These are phyloP conservation scores for Corbicula japonica DNA, from an alignment of 2,888 invertebrate genomes.

Conservation along the genomic window DNA sequence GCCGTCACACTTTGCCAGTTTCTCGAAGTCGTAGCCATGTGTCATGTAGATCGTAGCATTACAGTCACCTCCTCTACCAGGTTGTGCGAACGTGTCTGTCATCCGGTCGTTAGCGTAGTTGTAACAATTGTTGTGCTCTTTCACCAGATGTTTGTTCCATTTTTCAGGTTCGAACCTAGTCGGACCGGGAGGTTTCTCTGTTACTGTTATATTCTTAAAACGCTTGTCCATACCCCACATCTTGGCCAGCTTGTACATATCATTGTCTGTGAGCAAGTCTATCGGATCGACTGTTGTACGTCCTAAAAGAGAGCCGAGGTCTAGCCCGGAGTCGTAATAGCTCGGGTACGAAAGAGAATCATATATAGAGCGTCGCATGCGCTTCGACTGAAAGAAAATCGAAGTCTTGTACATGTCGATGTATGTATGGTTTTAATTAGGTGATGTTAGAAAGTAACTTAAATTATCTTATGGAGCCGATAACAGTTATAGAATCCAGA, in stretches of 20 bases:
- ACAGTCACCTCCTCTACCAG: constrained; percentile 39
- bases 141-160: constrained; percentile 38
- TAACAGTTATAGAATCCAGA: no score
- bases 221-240: constrained; percentile 28
- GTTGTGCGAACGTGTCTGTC: constrained; percentile 59
- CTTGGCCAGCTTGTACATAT: constrained; percentile 31
- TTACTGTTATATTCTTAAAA: constrained; percentile 22
- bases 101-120: constrained; percentile 60
- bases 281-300: constrained; percentile 31
- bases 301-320: constrained; percentile 5
- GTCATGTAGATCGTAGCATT: not conserved
- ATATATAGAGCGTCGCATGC: not conserved
- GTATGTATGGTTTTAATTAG: no score
- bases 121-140: constrained; percentile 53
- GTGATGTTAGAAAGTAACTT: no score
- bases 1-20: constrained; percentile 46
- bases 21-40: constrained; percentile 34
- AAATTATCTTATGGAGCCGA: no score
- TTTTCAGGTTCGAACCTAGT: constrained; percentile 40
- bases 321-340: not conserved
- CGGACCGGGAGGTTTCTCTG: constrained; percentile 26
- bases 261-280: constrained; percentile 2
- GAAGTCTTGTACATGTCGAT: no score
- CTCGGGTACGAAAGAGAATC: not conserved
- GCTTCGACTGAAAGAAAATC: constrained; percentile 1